These are phyloP conservation scores for Zosterops borbonicus DNA, from an alignment of 2,113 vertebrate genomes.

Conservation along the genomic window DNA sequence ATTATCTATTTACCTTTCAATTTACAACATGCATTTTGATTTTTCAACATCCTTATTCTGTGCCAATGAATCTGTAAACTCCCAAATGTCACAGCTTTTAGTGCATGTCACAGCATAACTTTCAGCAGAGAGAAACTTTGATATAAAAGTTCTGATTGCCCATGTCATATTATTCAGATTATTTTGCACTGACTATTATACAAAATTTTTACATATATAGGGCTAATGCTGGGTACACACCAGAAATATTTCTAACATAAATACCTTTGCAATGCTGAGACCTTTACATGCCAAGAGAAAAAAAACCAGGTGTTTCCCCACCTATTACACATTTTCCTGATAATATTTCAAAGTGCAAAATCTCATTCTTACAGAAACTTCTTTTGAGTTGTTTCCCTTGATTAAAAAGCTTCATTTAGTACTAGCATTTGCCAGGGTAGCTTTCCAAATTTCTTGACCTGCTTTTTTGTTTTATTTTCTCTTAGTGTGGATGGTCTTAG, in stretches of 20 bases:
- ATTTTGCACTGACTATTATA: not conserved
- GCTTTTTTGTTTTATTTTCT: not conserved
- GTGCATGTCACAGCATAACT: not conserved
- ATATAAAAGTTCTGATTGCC: not conserved
- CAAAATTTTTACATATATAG: not conserved
- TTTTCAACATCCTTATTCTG: not conserved
- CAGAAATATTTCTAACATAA: not conserved
- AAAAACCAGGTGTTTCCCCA: not conserved
- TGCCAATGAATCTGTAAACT: not conserved
- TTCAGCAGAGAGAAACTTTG: not conserved
- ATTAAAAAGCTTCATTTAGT: not conserved
- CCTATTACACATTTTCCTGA: not conserved
- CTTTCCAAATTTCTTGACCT: not conserved
- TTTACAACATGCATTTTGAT: not conserved
- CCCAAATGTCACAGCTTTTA: not conserved
- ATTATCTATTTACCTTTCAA: not conserved
- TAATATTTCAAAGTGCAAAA: not conserved
- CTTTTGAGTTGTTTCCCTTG: not conserved
- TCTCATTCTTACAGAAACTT: slow-evolving; percentile 45
- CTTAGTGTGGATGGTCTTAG: not conserved
- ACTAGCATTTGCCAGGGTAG: not conserved
- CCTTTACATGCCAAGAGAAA: not conserved
- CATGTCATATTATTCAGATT: not conserved
- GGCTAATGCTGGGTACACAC: not conserved
- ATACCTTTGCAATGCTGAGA: not conserved